A percentile compares a stretch with the other conserved stretches of the same genome.
Conservation (phyloP, 2,888 invertebrate genomes). For the Pseudococcus longispinus region DNA sequence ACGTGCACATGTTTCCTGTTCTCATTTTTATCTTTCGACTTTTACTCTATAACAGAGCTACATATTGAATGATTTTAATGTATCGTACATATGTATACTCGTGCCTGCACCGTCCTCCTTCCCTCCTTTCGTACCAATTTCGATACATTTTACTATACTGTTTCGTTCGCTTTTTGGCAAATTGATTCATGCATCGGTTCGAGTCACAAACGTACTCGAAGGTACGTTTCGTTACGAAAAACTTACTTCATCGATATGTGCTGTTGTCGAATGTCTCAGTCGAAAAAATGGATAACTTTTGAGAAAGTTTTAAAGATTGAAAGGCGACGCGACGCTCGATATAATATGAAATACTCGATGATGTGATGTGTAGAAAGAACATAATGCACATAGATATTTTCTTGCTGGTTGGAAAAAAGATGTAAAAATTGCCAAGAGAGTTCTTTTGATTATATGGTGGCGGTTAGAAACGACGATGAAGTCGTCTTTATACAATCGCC, state of each 20-base stretch:
- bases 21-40: not conserved
- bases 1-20: conserved; percentile 1
- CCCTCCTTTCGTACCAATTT: not conserved
- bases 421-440: conserved; percentile 31
- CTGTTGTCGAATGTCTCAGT: not conserved
- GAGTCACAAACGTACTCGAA: not conserved
- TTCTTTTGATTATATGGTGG: conserved; percentile 23
- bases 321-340: conserved; percentile 17
- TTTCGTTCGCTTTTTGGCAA: conserved; percentile 20
- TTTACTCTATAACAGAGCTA: not conserved
- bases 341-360: conserved; percentile 8
- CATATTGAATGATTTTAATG: conserved; percentile 12
- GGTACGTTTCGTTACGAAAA: not conserved
- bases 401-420: not conserved
- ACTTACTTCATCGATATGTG: not conserved
- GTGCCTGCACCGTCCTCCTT: not conserved
- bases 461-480: not conserved
- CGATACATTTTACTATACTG: not conserved
- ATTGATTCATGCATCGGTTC: conserved; percentile 15
- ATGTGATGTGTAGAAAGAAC: not conserved
- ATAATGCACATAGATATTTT: conserved; percentile 8
- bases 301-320: conserved; percentile 36
- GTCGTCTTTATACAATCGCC: conserved; percentile 20
- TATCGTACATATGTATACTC: not conserved
- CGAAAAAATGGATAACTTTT: conserved; percentile 24